Evolutionary conservation across 2,113 vertebrate genomes (phyloP).

Genomic region (Alouatta palliata): DNA sequence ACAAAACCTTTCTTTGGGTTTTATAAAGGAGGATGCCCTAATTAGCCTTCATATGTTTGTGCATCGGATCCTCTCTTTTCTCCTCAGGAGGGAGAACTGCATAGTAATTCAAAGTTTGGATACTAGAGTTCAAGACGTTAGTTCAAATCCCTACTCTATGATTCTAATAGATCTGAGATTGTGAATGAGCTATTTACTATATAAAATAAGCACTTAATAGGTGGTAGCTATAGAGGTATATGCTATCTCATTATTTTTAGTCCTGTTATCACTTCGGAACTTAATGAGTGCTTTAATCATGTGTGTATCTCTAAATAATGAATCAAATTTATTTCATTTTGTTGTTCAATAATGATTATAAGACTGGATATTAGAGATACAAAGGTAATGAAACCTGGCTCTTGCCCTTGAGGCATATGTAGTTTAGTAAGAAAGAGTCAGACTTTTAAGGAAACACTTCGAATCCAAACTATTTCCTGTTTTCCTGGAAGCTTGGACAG

Average conservation of each 20-base stretch:
- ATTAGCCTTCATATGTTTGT: neutral
- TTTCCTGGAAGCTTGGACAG: neutral
- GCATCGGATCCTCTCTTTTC: neutral
- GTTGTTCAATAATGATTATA: neutral
- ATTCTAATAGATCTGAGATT: neutral
- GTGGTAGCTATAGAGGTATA: neutral
- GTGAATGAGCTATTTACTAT: neutral
- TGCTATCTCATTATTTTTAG: neutral
- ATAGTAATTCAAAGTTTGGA: neutral
- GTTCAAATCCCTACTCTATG: neutral
- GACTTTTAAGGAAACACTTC: neutral
- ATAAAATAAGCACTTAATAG: neutral
- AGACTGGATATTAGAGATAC: neutral
- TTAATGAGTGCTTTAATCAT: neutral
- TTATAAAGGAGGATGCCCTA: neutral
- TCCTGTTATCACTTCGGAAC: neutral
- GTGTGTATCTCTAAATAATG: neutral
- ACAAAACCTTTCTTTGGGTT: neutral
- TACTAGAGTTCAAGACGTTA: neutral
- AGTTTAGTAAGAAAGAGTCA: neutral
- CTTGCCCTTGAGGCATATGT: neutral
- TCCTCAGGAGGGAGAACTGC: neutral
- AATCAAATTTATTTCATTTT: slow-evolving; percentile 25
- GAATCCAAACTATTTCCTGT: neutral
- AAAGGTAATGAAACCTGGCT: neutral